Evolutionary conservation across 2,888 invertebrate genomes (phyloP), one percentile per base, ranked within the genome.

Genomic region (Idaea straminata): DNA sequence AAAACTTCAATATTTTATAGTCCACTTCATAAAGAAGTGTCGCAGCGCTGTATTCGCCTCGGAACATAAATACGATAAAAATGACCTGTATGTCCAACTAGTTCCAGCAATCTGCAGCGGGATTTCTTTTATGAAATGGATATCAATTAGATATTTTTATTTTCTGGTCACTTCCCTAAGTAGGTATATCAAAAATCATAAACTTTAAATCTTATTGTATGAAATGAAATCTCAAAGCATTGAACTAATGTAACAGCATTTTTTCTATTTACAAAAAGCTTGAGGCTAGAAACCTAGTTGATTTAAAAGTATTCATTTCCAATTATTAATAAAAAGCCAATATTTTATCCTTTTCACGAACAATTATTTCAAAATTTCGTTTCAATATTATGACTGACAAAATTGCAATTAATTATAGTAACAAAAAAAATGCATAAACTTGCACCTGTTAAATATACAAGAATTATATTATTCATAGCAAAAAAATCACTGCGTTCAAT

Each of bases 261-360:
- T 74, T 5, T 58, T 73, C 71, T 90, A 89, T 89, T 84, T 89
- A 89, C 91, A 90, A 83, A 82, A 64, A 83, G 89, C 86, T 59
- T 34, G 82, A 84, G 83, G 89, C 86, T 59, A 59, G 82, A 84
- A 84, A 81, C 81, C 79, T 47, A 76, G 67, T 66, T 77, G 77
- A 77, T 79, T 79, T 80, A 81, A 76, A 59, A 72, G 67, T 68
- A 70, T 70, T 68, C 62, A 63, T 59, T 61, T 64, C 79, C 76
- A 79, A 74, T 74, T 71, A 73, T 73, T 74, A 71, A 83, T 74
- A 77, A 79, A 77, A 78, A 80, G 79, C 79, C 72, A 73, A 76
- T 75, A 72, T 62, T 73, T 78, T 79, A 82, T 80, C 83, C 83
- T 79, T 79, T 77, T 76, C 83, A 83, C 80, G 82, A 75, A 79